Conservation (phyloP, 2,113 vertebrate species). For the Labeo rohita region DNA sequence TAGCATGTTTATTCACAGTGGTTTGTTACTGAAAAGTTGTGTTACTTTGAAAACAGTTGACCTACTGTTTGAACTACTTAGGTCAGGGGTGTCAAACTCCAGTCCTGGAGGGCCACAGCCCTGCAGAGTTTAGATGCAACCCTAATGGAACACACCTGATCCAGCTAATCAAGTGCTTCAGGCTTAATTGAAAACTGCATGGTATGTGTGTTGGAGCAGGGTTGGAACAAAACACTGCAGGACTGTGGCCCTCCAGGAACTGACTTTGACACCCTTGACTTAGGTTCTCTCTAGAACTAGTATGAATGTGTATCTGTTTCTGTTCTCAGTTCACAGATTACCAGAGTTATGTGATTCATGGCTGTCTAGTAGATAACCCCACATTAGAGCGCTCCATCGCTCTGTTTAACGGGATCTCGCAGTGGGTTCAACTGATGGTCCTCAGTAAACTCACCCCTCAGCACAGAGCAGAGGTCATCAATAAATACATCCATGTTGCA, state of each 20-base stretch:
- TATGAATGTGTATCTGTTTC: slow-evolving; percentile 20
- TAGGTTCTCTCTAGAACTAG: neutral
- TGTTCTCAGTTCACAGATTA: slow-evolving; percentile 91
- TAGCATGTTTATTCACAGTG: neutral
- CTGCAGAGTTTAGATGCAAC: too few species aligned
- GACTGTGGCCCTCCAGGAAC: too few species aligned
- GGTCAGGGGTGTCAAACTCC: too few species aligned
- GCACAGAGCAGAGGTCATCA: slow-evolving; percentile 94
- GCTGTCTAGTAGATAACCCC: slow-evolving; percentile 91
- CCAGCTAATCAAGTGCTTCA: too few species aligned
- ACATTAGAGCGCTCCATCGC: slow-evolving; percentile 96
- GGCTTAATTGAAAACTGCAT: too few species aligned
- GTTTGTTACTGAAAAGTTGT: neutral
- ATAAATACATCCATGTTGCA: slow-evolving; percentile 95
- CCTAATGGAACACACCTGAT: too few species aligned
- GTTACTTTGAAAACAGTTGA: neutral
- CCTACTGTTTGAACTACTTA: neutral
- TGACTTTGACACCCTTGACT: too few species aligned
- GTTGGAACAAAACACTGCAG: too few species aligned
- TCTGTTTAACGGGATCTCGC: slow-evolving; percentile 95
- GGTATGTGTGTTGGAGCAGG: too few species aligned
- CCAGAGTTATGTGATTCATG: slow-evolving; percentile 93
- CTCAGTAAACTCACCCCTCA: slow-evolving; percentile 96
- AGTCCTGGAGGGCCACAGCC: too few species aligned
- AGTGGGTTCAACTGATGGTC: slow-evolving; percentile 99